These are phyloP conservation scores for Nothocercus julius DNA, from an alignment of 2,113 vertebrate species.

Conservation along the genomic window DNA sequence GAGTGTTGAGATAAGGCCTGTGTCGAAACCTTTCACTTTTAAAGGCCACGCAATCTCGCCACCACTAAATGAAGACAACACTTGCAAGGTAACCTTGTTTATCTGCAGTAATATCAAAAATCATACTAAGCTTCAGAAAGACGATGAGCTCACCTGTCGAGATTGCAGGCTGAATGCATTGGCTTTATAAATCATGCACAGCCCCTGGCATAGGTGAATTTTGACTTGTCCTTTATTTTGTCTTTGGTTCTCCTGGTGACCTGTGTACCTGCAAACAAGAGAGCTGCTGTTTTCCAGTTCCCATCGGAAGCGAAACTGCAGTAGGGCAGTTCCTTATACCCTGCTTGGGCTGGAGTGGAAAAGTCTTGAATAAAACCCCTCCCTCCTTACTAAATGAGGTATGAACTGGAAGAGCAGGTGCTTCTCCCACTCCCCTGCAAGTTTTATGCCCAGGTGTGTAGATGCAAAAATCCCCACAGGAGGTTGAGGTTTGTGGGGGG, in stretches of 20 bases:
- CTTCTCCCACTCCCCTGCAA: not conserved
- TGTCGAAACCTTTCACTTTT: not conserved
- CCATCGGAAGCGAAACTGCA: too few relatives aligned
- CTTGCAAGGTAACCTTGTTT: not conserved
- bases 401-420: not conserved
- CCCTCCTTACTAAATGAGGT: not conserved
- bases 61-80: too few relatives aligned
- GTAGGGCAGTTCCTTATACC: too few relatives aligned
- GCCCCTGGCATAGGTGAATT: not conserved
- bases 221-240: not conserved
- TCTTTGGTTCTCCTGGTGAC: not conserved
- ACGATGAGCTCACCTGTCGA: not conserved
- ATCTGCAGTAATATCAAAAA: not conserved
- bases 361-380: not conserved
- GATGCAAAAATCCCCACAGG: fast-evolving
- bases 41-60: too few relatives aligned
- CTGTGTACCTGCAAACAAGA: fast-evolving
- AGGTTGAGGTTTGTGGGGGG: not conserved
- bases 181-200: not conserved
- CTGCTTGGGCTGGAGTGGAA: too few relatives aligned
- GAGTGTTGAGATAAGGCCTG: not conserved
- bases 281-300: not conserved
- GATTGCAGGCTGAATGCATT: not conserved
- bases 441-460: not conserved
- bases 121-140: not conserved